Evolutionary conservation across 2,797 vertebrate genomes (phyloP), one percentile per base, ranked within the genome.

Genomic region (Mionectes olivaceus): DNA sequence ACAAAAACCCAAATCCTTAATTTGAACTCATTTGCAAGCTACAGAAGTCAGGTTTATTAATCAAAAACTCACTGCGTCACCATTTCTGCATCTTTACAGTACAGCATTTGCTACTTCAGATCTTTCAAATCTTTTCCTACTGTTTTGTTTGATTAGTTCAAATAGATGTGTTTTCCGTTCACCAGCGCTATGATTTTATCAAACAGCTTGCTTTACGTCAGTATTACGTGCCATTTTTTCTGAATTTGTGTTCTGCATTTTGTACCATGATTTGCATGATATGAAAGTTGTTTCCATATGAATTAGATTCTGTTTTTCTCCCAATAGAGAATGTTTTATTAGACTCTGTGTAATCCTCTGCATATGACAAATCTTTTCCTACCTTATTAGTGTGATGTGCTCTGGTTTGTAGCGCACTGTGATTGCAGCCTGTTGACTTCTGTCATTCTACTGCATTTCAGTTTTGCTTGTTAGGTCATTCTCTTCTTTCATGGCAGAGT

Each of bases 321-420:
- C 19, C 83, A 75, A 61, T 37, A 87, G 60, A 50, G 49, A 37
- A 56, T 77, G 19, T 43, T 89, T 89, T 92, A 37, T 78, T 88
- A 46, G 70, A 60, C 21, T 79, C 35, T 89, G 0, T 88, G 27
- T 96, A 91, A 89, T 91, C 37, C 46, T 83, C 61, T 93, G 55
- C 61, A 61, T 89, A 73, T 93, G 74, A 73, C 46, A 78, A 39
- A 89, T 91, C 73, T 91, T 93, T 68, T 91, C 61, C 39, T 88
- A 14, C 55, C 35, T 94, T 65, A 19, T 86, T 86, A 81, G 24
- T 76, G 83, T 81, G 76, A 78, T 77, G 61, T 61, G 41, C 43
- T 75, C 89, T 69, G 55, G 30, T 84, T 91, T 88, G 37, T 60
- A 95, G 81, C 50, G 18, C 32, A 9, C 57, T 52, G 47, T 82